Conservation (phyloP, 2,113 vertebrate species). For the Platycercus adscitus region DNA sequence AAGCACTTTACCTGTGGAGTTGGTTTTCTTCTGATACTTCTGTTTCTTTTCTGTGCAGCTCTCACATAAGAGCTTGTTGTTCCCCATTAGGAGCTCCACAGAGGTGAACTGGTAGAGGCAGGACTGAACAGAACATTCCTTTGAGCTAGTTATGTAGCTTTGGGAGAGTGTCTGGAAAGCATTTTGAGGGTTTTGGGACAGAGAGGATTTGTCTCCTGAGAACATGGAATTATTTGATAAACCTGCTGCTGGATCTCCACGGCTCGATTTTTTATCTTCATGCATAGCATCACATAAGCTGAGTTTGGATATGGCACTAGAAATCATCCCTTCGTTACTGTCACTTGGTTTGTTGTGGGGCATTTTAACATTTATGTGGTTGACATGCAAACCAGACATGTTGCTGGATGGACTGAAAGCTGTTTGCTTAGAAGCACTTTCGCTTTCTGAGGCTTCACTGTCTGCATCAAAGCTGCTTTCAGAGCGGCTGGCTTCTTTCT, state of each 20-base stretch:
- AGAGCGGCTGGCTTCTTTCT: slow-evolving; percentile 82
- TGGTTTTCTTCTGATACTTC: slow-evolving; percentile 79
- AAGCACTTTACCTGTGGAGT: slow-evolving; percentile 76
- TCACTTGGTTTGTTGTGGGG: background rate
- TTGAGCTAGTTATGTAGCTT: slow-evolving; percentile 91
- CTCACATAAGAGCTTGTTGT: slow-evolving; percentile 97
- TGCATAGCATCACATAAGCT: slow-evolving; percentile 69
- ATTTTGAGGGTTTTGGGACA: slow-evolving; percentile 74
- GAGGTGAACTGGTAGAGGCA: slow-evolving; percentile 97
- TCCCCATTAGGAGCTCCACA: slow-evolving; percentile 95
- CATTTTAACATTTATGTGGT: background rate
- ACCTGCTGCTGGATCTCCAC: slow-evolving; percentile 3
- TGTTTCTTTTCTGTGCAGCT: slow-evolving; percentile 88
- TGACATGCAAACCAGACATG: background rate
- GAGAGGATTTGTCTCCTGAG: slow-evolving; percentile 47
- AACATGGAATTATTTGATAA: slow-evolving; percentile 47
- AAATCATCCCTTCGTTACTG: slow-evolving; percentile 67
- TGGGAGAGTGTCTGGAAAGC: slow-evolving; percentile 95
- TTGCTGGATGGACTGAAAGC: background rate
- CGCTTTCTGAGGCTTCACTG: slow-evolving; percentile 92
- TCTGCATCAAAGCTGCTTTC: slow-evolving; percentile 94
- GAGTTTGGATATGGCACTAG: slow-evolving; percentile 83
- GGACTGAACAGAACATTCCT: slow-evolving; percentile 97
- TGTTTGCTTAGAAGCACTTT: slow-evolving; percentile 72
- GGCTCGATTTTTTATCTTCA: slow-evolving; percentile 58